A percentile compares a stretch with the other conserved stretches of the same genome.
phyloP scores from a whole-genome alignment of 2,113 vertebrate genomes.

The Petromus typicus region DNA sequence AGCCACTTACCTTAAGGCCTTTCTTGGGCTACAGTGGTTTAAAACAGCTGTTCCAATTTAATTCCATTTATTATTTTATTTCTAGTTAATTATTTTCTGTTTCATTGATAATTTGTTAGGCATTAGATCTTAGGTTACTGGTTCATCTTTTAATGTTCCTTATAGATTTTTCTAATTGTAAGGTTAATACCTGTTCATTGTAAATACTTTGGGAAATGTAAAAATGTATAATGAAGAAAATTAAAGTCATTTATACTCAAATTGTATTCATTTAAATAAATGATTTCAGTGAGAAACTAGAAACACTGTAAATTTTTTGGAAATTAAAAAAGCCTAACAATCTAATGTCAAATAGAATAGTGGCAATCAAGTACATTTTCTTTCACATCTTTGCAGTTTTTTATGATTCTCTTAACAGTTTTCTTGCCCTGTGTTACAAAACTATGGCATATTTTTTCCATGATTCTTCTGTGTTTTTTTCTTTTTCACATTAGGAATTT shows the following conservation, averaged over 20 bases:
- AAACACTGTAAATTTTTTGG: constrained; percentile 15
- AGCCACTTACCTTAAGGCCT: constrained; percentile 34
- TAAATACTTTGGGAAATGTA: constrained; percentile 53
- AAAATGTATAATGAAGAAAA: constrained; percentile 63
- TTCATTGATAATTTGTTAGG: constrained; percentile 56
- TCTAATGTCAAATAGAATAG: not conserved
- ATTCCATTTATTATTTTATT: constrained; percentile 51
- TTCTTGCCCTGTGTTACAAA: not conserved
- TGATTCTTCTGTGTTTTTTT: not conserved
- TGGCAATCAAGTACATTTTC: not conserved
- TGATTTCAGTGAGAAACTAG: not conserved
- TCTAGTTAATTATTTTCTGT: constrained; percentile 59
- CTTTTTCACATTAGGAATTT: constrained; percentile 45
- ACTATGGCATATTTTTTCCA: constrained; percentile 4
- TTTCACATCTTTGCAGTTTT: not conserved
- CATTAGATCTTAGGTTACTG: constrained; percentile 11
- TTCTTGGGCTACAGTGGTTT: not conserved
- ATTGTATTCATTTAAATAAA: constrained; percentile 61
- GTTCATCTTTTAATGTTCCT: constrained; percentile 49
- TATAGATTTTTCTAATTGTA: constrained; percentile 46
- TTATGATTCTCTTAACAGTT: constrained; percentile 34
- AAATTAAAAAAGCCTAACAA: constrained; percentile 3
- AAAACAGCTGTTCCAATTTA: constrained; percentile 29
- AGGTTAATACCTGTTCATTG: constrained; percentile 38
- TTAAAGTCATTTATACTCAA: constrained; percentile 52